Base-by-base conservation (phyloP, 2,113 vertebrate species). In the Toxostoma redivivum region DNA sequence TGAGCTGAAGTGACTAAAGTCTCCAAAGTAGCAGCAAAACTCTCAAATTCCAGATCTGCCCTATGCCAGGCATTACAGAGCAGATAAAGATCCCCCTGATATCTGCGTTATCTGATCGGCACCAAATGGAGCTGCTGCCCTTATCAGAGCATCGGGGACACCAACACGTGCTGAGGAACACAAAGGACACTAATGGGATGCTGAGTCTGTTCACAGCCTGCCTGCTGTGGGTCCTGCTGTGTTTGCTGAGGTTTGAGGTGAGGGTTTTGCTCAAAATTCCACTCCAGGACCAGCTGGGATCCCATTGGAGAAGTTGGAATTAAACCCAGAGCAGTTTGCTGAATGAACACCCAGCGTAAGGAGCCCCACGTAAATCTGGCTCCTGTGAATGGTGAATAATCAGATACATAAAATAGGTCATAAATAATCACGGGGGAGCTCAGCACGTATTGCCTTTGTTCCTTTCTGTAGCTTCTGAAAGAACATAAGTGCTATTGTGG, bases 221-320 rank as follows among this genome's bases (percentile, higher is more conserved):
- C 10, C 24, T 33, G 27, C 51, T 17, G 11, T 14, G 38, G 22
- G 8, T 56, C 33, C 4, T 9, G 48, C 58, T 10, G 28, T 5
- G 44, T 28, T 19, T 53, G 38, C 4, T 4, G 1, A 1, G 47
- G 4, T 35, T 23, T 58, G 3, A 2, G 18, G 1, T 19, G 28
- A 40, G 42, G 12, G 7, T 22, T 74, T 17, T 24, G 31, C 35
- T 42, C 67, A 10, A 30, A 72, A 24, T n/a, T 44, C 62, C 48
- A 1, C 42, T 24, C 25, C 22, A 31, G 48, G 64, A 16, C 3
- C 58, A 21, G 19, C 33, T 64, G 1, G 5, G 16, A 8, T 10
- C 38, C 7, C 0, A 3, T 67, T 0, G 0, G 45, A 27, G 31
- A 19, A 35, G 6, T 2, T 30, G 20, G 64, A 65, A 54, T 50